Percentiles rank a stretch among this genome's conserved stretches.
phyloP scores from a whole-genome alignment of 1,140 invertebrate genomes.

The Sitobion miscanthi region DNA sequence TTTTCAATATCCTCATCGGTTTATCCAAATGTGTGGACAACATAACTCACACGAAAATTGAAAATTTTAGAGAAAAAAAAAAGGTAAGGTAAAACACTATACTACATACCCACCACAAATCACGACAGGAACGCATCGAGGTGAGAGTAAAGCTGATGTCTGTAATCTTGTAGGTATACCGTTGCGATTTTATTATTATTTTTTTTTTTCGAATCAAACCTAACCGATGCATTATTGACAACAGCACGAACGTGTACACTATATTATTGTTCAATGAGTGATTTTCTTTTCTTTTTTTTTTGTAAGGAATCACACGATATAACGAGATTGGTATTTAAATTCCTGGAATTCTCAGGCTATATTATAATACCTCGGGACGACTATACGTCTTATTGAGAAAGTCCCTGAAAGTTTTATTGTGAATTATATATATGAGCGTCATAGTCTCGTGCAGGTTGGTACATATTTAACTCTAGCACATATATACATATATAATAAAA shows the following conservation, averaged over 20 bases:
- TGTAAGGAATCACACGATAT: neutral
- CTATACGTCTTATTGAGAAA: neutral
- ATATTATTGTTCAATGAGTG: neutral
- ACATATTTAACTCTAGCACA: no score
- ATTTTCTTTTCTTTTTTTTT: neutral
- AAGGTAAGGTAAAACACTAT: neutral
- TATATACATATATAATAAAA: no score
- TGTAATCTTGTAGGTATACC: no score
- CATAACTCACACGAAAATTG: neutral
- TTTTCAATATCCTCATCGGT: neutral
- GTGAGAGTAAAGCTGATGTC: no score
- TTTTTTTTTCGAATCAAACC: neutral
- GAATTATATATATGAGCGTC: neutral
- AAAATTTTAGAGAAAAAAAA: neutral
- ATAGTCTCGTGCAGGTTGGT: neutral
- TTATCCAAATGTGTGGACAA: neutral
- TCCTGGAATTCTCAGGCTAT: neutral
- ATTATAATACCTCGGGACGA: neutral
- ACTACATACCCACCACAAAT: neutral
- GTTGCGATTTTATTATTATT: no score
- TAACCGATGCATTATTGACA: neutral
- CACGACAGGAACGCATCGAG: no score
- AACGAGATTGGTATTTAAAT: neutral
- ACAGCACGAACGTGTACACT: neutral
- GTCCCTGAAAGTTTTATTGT: neutral